Conservation (phyloP, 2,113 vertebrate species). For the Semicossyphus pulcher region DNA sequence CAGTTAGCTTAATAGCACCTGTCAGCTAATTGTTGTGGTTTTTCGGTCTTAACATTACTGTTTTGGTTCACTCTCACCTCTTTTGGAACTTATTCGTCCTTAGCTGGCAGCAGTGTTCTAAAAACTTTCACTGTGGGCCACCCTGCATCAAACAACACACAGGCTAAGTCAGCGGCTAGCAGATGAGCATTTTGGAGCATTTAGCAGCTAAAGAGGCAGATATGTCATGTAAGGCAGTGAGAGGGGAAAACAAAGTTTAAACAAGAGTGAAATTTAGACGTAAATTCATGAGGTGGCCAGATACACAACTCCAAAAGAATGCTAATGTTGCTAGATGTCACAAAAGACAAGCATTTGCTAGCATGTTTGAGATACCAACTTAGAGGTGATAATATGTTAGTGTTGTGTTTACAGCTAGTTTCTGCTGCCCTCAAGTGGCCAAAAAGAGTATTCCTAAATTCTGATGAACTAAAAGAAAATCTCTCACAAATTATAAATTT, state of each 20-base stretch:
- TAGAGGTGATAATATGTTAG: neutral
- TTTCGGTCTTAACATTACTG: neutral
- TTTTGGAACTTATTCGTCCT: neutral
- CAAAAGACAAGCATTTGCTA: no score
- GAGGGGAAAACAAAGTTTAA: no score
- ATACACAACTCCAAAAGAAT: neutral
- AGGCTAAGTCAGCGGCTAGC: neutral
- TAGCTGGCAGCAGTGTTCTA: neutral
- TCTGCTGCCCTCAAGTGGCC: neutral
- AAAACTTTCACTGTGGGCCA: neutral
- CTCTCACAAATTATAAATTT: no score
- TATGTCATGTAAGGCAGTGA: no score
- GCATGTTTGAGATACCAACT: neutral
- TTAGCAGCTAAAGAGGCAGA: neutral
- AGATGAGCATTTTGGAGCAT: neutral
- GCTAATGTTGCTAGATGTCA: no score
- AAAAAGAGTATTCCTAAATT: no score
- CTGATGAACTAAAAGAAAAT: no score
- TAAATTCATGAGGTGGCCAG: neutral
- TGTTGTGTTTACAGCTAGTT: neutral
- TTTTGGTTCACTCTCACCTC: neutral
- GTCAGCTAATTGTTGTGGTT: constrained; percentile 4
- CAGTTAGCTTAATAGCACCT: neutral
- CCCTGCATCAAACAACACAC: neutral
- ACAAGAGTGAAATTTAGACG: neutral